Base-by-base conservation (phyloP, 2,797 vertebrate genomes). In the Luscinia megarhynchos region DNA sequence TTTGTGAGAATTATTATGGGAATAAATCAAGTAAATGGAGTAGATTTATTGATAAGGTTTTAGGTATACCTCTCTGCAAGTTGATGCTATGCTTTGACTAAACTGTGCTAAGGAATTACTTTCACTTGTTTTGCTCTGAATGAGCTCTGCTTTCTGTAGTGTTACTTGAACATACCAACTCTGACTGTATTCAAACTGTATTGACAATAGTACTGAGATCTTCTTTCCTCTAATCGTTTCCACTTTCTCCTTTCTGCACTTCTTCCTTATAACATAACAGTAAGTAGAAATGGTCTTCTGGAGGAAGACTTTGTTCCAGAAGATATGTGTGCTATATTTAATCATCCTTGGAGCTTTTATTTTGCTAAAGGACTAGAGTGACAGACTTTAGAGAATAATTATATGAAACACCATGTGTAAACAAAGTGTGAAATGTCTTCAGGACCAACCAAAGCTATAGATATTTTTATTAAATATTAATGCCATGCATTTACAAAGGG, bases 401-500 rank as follows among this genome's bases (percentile, higher is more conserved):
- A 90, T 92, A 95, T 97, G 94, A 97, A 97, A 97, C 93, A 95
- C 96, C 93, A 93, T 92, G 92, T 96, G 78, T 95, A 96, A 98
- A 92, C 87, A 86, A 89, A 95, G 96, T 97, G 94, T 96, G 95
- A 97, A 98, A 98, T 96, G 96, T 95, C 96, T 97, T 76, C 64
- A 96, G 94, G 97, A 96, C 94, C 95, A 97, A 96, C 87, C 34
- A 40, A 89, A 87, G 93, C 94, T 88, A 95, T 97, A 95, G 94
- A 94, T 95, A 96, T 97, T 97, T 97, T 97, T 97, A 97, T 98
- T 97, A 98, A 98, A 98, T 98, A 98, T 97, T 97, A 97, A 98
- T 97, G 96, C 91, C 90, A 88, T 91, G 87, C 94, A 85, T 95
- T 98, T 97, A 95, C 34, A 27, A 93, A 96, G 92, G 85, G 92